Base-by-base conservation (phyloP, 2,797 vertebrate species). In the Micrastur ruficollis region DNA sequence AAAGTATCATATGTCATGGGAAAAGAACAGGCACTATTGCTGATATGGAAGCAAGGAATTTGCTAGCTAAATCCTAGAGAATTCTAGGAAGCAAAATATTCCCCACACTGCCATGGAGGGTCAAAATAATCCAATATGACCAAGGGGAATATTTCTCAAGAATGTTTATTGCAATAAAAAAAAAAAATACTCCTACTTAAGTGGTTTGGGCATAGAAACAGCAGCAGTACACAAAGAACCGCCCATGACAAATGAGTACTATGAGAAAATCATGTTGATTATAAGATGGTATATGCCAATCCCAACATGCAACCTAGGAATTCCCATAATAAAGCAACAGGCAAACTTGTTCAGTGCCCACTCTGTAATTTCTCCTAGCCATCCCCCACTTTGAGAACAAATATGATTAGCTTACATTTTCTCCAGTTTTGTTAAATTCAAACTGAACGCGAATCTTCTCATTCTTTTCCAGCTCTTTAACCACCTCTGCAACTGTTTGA, bases 401-500 rank as follows among this genome's bases (percentile, higher is more conserved):
- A 62, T 17, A 72, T 6, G 18, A 67, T 26, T 17, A 93, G 98
- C 99, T 31, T 96, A 99, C 99, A 40, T 96, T 98, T 97, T 97
- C 97, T 40, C 95, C 97, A 4, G 95, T 49, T 97, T 98, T 98
- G 26, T 93, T 97, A 38, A 90, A 92, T 55, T 98, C 98, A 19
- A 99, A 98, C 63, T 98, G 98, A 93, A 95, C 97, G 79, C 98
- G 98, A 20, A 97, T 97, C 98, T 98, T 99, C 98, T 99, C 99
- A 10, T 98, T 99, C 82, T 94, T 98, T 96, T 99, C 99, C 92
- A 99, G 96, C 95, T 99, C 99, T 98, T 98, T 98, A 63, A 99
- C 99, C 68, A 99, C 98, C 92, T 99, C 99, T 90, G 98, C 98
- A 98, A 97, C 99, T 99, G 98, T 97, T 96, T 87, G 97, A 95